Conservation (phyloP, 2,888 invertebrate genomes). For the Panopea generosa region DNA sequence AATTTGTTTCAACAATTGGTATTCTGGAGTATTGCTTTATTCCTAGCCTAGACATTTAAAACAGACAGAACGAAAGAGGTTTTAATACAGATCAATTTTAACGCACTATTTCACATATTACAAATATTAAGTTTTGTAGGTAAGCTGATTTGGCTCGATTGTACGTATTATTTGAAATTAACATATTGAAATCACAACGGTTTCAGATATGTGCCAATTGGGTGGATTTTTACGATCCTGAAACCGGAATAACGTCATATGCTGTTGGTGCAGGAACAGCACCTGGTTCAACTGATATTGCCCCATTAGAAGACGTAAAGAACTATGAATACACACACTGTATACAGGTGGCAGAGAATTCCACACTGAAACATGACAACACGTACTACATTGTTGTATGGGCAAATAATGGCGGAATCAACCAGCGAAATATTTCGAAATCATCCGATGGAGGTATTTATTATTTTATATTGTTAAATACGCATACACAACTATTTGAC, state of each 20-base stretch:
- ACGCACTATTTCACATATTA: too few species aligned
- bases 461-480: neutral
- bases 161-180: too few species aligned
- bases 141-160: too few species aligned
- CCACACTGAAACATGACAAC: constrained; percentile 58
- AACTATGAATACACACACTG: constrained; percentile 52
- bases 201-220: constrained; percentile 74
- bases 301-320: constrained; percentile 34
- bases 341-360: constrained; percentile 41
- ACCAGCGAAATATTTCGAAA: constrained; percentile 64
- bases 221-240: constrained; percentile 71
- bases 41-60: too few species aligned
- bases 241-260: constrained; percentile 71
- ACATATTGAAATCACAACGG: too few species aligned
- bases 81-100: too few species aligned
- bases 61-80: too few species aligned
- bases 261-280: constrained; percentile 57
- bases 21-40: too few species aligned
- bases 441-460: constrained; percentile 67
- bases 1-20: too few species aligned
- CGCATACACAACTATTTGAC: too few species aligned
- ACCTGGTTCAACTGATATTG: constrained; percentile 45
- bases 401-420: constrained; percentile 71
- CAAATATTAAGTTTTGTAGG: too few species aligned
- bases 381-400: constrained; percentile 63